Conservation (phyloP, 2,888 invertebrate species). For the Apamea monoglypha region DNA sequence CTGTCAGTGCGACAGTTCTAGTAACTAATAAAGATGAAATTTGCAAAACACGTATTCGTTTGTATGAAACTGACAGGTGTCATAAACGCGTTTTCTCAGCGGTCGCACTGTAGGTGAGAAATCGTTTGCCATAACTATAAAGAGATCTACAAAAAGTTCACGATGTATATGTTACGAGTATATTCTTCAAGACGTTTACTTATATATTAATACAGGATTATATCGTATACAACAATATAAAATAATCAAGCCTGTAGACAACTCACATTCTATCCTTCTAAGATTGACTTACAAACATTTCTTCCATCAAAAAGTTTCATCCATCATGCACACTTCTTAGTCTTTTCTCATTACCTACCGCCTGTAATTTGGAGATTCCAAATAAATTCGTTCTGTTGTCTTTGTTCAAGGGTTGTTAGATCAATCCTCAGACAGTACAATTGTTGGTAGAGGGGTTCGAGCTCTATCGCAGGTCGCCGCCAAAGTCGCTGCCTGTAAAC, state of each 20-base stretch:
- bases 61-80: neutral
- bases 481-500: conserved; percentile 42
- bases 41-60: neutral
- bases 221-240: conserved; percentile 29
- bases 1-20: neutral
- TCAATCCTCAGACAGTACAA: conserved; percentile 77
- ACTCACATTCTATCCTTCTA: neutral
- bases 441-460: conserved; percentile 78
- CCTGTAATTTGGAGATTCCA: conserved; percentile 23
- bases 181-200: neutral
- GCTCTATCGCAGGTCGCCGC: conserved; percentile 62
- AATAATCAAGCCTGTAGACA: conserved; percentile 16
- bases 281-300: neutral
- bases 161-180: neutral
- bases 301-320: conserved; percentile 3
- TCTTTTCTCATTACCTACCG: conserved; percentile 36
- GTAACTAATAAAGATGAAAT: neutral
- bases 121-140: neutral
- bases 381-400: conserved; percentile 22
- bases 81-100: neutral
- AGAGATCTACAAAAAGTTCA: neutral
- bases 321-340: conserved; percentile 31
- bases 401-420: neutral
- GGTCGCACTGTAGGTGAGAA: neutral
- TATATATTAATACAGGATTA: conserved; percentile 5